phyloP scores from a whole-genome alignment of 2,797 vertebrate species.

The Semotilus atromaculatus region DNA sequence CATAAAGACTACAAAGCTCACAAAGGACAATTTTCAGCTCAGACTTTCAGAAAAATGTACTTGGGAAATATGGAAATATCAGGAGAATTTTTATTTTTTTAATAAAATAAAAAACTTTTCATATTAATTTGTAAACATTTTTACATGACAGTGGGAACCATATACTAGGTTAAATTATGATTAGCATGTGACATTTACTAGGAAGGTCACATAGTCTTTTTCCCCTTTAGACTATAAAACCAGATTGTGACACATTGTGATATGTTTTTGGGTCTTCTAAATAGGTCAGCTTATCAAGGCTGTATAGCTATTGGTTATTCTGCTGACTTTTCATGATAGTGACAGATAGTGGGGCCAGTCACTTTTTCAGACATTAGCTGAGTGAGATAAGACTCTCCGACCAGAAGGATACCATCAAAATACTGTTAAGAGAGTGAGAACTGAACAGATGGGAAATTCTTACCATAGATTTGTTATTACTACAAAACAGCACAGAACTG shows the following conservation, averaged over 20 bases:
- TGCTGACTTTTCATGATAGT: conserved; percentile 11
- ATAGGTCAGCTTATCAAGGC: conserved; percentile 46
- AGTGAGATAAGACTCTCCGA: conserved; percentile 31
- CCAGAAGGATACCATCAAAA: conserved; percentile 17
- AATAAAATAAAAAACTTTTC: too few species aligned
- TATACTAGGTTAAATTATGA: not conserved
- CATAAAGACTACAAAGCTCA: not conserved
- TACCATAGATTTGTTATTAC: not conserved
- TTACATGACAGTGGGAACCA: not conserved
- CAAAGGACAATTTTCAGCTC: not conserved
- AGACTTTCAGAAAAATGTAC: not conserved
- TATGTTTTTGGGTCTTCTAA: not conserved
- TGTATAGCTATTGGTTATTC: conserved; percentile 13
- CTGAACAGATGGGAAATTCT: not conserved
- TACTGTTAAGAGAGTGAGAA: not conserved
- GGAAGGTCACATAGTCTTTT: not conserved
- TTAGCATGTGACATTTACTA: not conserved
- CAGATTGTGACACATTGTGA: not conserved
- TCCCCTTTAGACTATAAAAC: not conserved
- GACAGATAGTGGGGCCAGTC: not conserved
- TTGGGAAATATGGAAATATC: not conserved
- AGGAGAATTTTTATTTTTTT: too few species aligned
- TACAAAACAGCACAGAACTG: not conserved
- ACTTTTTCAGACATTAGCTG: conserved; percentile 22
- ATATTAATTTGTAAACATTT: too few species aligned